Base-by-base conservation (phyloP, 2,888 invertebrate genomes). In the Epiblema foenella region DNA sequence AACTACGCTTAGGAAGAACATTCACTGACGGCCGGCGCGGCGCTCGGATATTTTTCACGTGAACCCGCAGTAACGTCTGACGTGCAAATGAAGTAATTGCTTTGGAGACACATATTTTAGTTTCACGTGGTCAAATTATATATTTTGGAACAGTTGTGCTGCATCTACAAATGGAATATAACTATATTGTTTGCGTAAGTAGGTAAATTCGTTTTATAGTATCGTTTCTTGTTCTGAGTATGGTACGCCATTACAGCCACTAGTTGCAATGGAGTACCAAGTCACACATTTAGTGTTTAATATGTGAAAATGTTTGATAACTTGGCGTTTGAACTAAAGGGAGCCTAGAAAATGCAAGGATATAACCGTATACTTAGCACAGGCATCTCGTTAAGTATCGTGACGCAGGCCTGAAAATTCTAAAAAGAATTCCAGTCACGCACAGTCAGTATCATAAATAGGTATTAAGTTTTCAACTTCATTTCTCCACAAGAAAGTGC, bases 31-130 rank as follows among this genome's bases (percentile, higher is more conserved):
- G 54, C 54, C 24, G 24, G 24, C 24, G 54, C 24, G 29, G 24
- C 24, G 54, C 24, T 17, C 17, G 17, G 17, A 17, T 33, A 49
- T 62, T 49, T 62, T 51, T 62, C 49, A 62, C 24, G 29, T 24
- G 42, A 49, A 62, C 29, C 0, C 49, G 17, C 49, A 62, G 29
- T 17, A 62, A 17, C 29, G 42, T 29, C 33, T 17, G 49, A 51
- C 62, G 49, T 42, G 49, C 17, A 49, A 62, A 60, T 60, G 15
- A 42, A 29, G 60, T 62, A 49, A 62, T 29, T 49, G 60, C 49
- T 62, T 46, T 24, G 24, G 49, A 29, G 42, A 29, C 29, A 29
- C 29, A 62, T 62, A 58, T 58, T 37, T 42, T 29, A 62, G 60
- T 29, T 29, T 49, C n/a, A 29, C 49, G 8, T 42, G n/a, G 60